phyloP scores from a whole-genome alignment of 2,888 invertebrate species.

The Drosophila austrosaltans region DNA sequence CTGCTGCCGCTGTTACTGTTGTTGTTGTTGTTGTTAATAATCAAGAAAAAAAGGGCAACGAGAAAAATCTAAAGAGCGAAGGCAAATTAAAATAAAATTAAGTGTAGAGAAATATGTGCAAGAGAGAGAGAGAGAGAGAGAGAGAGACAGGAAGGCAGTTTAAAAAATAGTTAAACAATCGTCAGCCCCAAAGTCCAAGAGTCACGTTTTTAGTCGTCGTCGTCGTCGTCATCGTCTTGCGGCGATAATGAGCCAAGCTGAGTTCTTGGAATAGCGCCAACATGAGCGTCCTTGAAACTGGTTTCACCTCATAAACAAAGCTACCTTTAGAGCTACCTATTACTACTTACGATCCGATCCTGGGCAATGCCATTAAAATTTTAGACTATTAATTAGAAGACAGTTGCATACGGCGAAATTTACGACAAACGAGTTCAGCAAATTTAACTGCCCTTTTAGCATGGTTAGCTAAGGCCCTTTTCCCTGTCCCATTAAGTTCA shows the following conservation, averaged over 20 bases:
- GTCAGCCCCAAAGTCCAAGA: conserved; percentile 55
- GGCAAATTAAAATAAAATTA: conserved; percentile 69
- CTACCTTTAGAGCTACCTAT: background rate
- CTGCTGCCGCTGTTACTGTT: too few species aligned
- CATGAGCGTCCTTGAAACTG: conserved; percentile 73
- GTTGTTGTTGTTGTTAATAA: conserved; percentile 5
- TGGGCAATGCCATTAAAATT: conserved; percentile 50
- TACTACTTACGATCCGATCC: conserved; percentile 19
- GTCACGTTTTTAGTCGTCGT: conserved; percentile 57
- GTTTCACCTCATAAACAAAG: conserved; percentile 66
- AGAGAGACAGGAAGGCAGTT: conserved; percentile 35
- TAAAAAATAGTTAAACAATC: conserved; percentile 57
- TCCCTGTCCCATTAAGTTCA: background rate
- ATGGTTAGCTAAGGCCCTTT: background rate
- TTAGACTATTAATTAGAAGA: conserved; percentile 66
- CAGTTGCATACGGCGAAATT: conserved; percentile 47
- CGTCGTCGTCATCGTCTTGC: background rate
- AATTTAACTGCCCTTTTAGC: conserved; percentile 38
- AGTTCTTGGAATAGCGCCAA: conserved; percentile 73
- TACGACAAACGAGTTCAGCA: conserved; percentile 53
- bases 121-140: conserved; percentile 9
- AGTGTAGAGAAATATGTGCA: conserved; percentile 45
- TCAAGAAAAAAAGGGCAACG: background rate
- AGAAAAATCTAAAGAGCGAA: conserved; percentile 6
- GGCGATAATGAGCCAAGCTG: conserved; percentile 58